Percentiles rank a stretch among this genome's conserved stretches.
Conservation (phyloP, 1,140 invertebrate species). For the Metaphire vulgaris region DNA sequence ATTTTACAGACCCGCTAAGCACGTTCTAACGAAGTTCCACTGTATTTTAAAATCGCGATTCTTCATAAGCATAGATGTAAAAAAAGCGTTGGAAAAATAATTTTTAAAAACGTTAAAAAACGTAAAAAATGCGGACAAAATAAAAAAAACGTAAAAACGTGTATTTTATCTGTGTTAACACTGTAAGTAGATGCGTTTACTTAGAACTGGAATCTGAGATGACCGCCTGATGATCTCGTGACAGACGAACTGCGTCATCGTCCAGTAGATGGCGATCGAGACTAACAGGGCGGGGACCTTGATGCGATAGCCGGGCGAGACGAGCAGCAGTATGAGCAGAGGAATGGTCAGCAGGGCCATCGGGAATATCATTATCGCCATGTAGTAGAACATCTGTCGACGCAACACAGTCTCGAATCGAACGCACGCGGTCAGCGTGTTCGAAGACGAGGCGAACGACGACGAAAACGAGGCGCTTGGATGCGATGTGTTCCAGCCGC, state of each 20-base stretch:
- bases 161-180: no score
- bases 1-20: no score
- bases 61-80: no score
- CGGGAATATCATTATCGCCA: not conserved
- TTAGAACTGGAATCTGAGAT: not conserved
- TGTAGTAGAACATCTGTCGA: not conserved
- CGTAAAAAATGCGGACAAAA: no score
- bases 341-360: not conserved
- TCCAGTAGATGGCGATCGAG: not conserved
- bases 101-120: no score
- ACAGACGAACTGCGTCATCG: not conserved
- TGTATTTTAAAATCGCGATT: no score
- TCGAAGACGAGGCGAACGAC: not conserved
- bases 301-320: not conserved
- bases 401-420: not conserved
- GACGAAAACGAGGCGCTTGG: not conserved
- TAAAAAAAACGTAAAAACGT: no score
- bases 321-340: not conserved
- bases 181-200: no score
- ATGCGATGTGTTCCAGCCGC: no score
- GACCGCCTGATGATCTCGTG: not conserved
- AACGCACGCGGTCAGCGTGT: not conserved
- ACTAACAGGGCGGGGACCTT: not conserved
- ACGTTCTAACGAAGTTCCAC: no score
- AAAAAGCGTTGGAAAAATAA: no score